Percentiles rank a stretch among this genome's conserved stretches.
Conservation (phyloP, 1,140 invertebrate genomes). For the Caenorhabditis brenneri region DNA sequence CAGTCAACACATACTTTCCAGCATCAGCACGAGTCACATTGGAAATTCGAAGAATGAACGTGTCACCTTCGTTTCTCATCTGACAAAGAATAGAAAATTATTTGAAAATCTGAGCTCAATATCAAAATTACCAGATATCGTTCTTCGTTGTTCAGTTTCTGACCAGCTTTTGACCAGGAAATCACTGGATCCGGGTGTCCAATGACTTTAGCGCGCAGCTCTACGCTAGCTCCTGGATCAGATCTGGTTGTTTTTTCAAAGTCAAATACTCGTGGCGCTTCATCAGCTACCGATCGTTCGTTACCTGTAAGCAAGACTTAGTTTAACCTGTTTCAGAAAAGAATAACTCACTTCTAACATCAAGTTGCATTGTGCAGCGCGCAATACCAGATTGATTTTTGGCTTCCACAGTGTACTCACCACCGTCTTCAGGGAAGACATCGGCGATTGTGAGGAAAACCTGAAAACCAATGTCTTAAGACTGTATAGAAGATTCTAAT, state of each 20-base stretch:
- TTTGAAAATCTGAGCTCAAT: background rate
- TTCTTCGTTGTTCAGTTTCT: constrained; percentile 50
- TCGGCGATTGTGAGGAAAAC: constrained; percentile 83
- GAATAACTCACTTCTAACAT: constrained; percentile 56
- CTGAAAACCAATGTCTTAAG: constrained; percentile 16
- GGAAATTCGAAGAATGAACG: constrained; percentile 59
- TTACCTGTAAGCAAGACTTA: constrained; percentile 24
- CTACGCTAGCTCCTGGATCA: constrained; percentile 45
- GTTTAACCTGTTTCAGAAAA: background rate
- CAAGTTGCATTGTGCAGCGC: constrained; percentile 54
- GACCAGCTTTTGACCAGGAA: constrained; percentile 57
- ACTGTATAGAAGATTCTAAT: background rate
- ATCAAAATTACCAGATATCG: constrained; percentile 53
- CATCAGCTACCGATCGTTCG: constrained; percentile 53
- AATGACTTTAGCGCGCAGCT: constrained; percentile 48
- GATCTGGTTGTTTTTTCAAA: constrained; percentile 42
- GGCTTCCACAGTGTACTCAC: constrained; percentile 86
- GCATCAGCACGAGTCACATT: constrained; percentile 57
- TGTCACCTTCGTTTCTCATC: constrained; percentile 57
- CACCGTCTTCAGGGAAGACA: constrained; percentile 86
- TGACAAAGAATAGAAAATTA: constrained; percentile 35
- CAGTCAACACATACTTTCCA: constrained; percentile 60
- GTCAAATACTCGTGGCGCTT: constrained; percentile 52
- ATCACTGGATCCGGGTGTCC: constrained; percentile 64
- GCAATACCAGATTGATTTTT: constrained; percentile 76